Conservation (phyloP, 2,888 invertebrate species). For the Andrena bicolor region DNA sequence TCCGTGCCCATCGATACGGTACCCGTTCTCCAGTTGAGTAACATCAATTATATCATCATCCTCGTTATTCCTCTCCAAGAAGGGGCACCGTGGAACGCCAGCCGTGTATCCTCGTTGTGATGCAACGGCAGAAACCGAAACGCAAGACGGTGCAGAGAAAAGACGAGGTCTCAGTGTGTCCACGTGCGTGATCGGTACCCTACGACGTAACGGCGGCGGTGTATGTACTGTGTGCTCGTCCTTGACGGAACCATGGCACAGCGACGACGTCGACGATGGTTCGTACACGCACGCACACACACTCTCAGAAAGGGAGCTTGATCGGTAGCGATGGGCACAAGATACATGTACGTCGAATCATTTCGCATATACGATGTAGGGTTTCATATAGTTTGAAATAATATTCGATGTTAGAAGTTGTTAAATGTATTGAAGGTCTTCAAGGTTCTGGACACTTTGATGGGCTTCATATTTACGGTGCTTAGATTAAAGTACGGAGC, state of each 20-base stretch:
- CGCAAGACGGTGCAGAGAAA: background rate
- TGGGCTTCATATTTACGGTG: too few relatives aligned
- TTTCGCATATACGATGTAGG: too few relatives aligned
- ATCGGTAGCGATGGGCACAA: conserved; percentile 29
- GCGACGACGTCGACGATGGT: conserved; percentile 3
- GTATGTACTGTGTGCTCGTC: conserved; percentile 49
- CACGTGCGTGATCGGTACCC: conserved; percentile 47
- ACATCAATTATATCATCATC: conserved; percentile 3
- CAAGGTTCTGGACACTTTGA: too few relatives aligned
- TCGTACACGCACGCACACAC: conserved; percentile 1
- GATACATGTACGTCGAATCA: too few relatives aligned
- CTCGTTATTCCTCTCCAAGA: background rate
- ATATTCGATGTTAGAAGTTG: too few relatives aligned
- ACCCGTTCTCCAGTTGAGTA: background rate
- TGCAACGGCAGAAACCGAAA: background rate
- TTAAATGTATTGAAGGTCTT: too few relatives aligned
- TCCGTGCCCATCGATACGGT: background rate
- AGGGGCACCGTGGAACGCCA: background rate
- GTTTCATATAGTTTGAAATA: too few relatives aligned
- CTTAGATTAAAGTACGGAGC: too few relatives aligned
- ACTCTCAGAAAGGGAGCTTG: conserved; percentile 31
- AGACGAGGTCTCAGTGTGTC: background rate
- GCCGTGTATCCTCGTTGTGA: background rate
- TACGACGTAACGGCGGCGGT: conserved; percentile 28
- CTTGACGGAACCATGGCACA: conserved; percentile 56